Base-by-base conservation (phyloP, 2,888 invertebrate genomes). In the Cheilosia scutellata region DNA sequence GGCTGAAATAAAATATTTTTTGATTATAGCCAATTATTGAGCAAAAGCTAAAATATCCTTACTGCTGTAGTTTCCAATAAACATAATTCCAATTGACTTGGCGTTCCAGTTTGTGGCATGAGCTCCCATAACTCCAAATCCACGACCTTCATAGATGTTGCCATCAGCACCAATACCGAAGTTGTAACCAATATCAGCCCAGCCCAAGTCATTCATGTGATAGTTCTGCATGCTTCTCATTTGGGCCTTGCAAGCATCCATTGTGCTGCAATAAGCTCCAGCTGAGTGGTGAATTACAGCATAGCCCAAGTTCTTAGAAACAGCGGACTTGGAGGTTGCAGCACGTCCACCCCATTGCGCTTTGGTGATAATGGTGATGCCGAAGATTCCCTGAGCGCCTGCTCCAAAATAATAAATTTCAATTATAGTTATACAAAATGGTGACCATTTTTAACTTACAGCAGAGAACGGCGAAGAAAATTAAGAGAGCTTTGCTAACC, bases 91-190 rank as follows among this genome's bases (percentile, higher is more conserved):
- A 83, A 91, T 84, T n/a, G 91, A 90, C 83, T 90, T 90, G 71
- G 88, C 84, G 83, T 91, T 91, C 89, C 90, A 91, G 88, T 87
- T 89, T 79, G 87, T 88, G 29, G 91, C 90, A 88, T 91, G 91
- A 31, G 90, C 90, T 47, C 92, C 92, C 77, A 90, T 16, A 16
- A 89, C 87, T 25, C 89, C 89, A 87, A 90, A 90, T 62, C 91
- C 92, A 13, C 92, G 91, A 49, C 91, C 92, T 88, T 90, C 91
- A 51, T 92, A 92, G 7, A 91, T 89, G 49, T 90, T 89, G 60
- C 91, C 92, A 88, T 92, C 91, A 13, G 88, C 91, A 58, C 91
- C 91, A 49, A 92, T 90, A 2, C 89, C 88, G 82, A 91, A 92
- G 68, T 90, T 90, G 72, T 92, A 91, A 40, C 91, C 91, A 72